phyloP scores from a whole-genome alignment of 2,797 vertebrate genomes.

The Spatula versicolor region DNA sequence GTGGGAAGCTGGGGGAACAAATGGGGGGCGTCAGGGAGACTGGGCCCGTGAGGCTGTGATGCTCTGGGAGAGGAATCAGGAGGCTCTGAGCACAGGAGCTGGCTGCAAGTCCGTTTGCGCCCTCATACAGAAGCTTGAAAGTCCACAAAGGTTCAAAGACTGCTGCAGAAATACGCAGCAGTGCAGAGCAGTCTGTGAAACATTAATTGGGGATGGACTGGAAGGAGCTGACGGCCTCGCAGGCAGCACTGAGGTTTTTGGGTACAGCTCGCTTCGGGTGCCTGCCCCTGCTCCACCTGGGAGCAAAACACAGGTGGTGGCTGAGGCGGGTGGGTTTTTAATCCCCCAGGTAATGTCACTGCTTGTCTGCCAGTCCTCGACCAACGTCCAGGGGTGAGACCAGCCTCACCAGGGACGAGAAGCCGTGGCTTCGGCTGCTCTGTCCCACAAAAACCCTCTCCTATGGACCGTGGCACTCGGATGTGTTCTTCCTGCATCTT shows the following conservation, averaged over 20 bases:
- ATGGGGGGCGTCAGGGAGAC: too few relatives aligned
- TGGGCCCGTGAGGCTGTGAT: too few relatives aligned
- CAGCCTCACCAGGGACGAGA: fast-evolving
- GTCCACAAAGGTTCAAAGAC: neutral
- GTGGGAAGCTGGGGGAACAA: too few relatives aligned
- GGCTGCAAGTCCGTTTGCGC: neutral
- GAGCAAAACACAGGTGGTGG: fast-evolving
- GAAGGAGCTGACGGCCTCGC: neutral
- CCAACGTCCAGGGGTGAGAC: neutral
- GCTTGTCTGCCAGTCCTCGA: neutral
- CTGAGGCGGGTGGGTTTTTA: too few relatives aligned
- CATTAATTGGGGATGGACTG: fast-evolving
- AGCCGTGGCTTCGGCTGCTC: fast-evolving
- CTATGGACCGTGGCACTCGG: neutral
- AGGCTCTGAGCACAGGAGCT: too few relatives aligned
- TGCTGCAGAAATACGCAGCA: neutral
- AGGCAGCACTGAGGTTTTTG: fast-evolving
- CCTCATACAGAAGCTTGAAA: fast-evolving
- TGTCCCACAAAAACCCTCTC: neutral
- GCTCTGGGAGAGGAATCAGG: too few relatives aligned
- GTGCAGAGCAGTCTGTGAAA: neutral
- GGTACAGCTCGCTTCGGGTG: fast-evolving
- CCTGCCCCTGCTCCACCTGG: too few relatives aligned
- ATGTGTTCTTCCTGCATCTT: neutral
- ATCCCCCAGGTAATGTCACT: too few relatives aligned